Evolutionary conservation across 2,888 invertebrate species (phyloP), one percentile per base, ranked within the genome.

Genomic region (Tachystola acroxantha): DNA sequence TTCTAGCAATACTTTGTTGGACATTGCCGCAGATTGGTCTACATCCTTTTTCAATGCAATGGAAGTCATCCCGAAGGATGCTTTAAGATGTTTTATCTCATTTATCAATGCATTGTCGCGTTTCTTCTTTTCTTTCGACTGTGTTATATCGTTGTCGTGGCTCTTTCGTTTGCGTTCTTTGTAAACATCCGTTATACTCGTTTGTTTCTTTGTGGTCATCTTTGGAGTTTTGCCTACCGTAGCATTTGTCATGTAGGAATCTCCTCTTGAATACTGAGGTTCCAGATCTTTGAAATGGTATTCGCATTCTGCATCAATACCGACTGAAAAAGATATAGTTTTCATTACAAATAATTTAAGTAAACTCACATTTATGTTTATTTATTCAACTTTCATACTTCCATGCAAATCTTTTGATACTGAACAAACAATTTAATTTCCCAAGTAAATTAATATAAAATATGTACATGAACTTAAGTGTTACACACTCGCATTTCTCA

Each of bases 311-410:
- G 55, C 71, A 50, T 90, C 89, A 13, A 90, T 72, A 1, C 90
- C 90, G 52, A 86, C 90, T 90, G 61, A 34, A 85, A 82, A 42
- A 35, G 39, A 39, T n/a, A n/a, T n/a, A n/a, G n/a, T n/a, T n/a
- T n/a, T n/a, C n/a, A n/a, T n/a, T n/a, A n/a, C n/a, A n/a, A n/a
- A n/a, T n/a, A n/a, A n/a, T n/a, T n/a, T n/a, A n/a, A n/a, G n/a
- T n/a, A n/a, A n/a, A n/a, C n/a, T n/a, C n/a, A n/a, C n/a, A n/a
- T n/a, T n/a, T n/a, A n/a, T n/a, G n/a, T n/a, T n/a, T n/a, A n/a
- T n/a, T n/a, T n/a, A n/a, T n/a, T n/a, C n/a, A n/a, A n/a, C n/a
- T n/a, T n/a, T n/a, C n/a, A n/a, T n/a, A n/a, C n/a, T n/a, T n/a
- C n/a, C n/a, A n/a, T n/a, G n/a, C n/a, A n/a, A n/a, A n/a, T n/a